Evolutionary conservation across 1,140 invertebrate genomes (phyloP), one percentile per base, ranked within the genome.

Genomic region (Achatina immaculata): DNA sequence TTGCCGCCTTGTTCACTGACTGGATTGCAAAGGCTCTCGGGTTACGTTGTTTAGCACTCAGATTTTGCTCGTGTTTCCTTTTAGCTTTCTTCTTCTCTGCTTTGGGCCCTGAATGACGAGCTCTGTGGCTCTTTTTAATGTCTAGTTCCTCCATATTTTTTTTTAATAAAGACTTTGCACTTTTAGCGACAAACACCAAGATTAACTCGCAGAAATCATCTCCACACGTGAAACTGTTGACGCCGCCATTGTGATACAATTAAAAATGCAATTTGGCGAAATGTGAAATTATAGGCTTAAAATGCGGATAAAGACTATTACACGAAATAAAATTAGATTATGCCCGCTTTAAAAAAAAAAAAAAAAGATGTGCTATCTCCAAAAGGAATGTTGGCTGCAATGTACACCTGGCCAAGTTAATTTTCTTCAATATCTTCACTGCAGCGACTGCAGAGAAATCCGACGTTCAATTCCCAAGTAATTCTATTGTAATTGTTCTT

Each of bases 11-110:
- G 28, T 95, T 93, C 0, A 95, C 96, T 11, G 96, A 98, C 86
- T 98, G 95, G 84, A 99, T 96, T 40, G 97, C 95, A 92, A 99
- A 99, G 0, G 98, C 98, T 92, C 99, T 99, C 0, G 97, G 96
- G 93, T 99, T 99, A 78, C 94, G 93, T 73, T 91, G 89, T 81
- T 84, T 81, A 28, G 87, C 79, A 66, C 93, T 94, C 1, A 94
- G 78, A 24, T 93, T 92, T 84, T 94, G 92, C 21, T 93, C 91
- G 77, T 94, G 91, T 84, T 94, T 94, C 88, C 97, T 98, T 89
- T 96, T 96, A 88, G 98, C 98, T 90, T 98, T 98, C 92, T 98
- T 99, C 0, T 95, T 93, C 19, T 96, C 96, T 86, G 93, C 86
- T 92, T 90, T 87, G 11, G 86, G 79, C 45, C 90, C 84, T 9